phyloP scores from a whole-genome alignment of 2,888 invertebrate species.

The Drosophila multiciliata region DNA sequence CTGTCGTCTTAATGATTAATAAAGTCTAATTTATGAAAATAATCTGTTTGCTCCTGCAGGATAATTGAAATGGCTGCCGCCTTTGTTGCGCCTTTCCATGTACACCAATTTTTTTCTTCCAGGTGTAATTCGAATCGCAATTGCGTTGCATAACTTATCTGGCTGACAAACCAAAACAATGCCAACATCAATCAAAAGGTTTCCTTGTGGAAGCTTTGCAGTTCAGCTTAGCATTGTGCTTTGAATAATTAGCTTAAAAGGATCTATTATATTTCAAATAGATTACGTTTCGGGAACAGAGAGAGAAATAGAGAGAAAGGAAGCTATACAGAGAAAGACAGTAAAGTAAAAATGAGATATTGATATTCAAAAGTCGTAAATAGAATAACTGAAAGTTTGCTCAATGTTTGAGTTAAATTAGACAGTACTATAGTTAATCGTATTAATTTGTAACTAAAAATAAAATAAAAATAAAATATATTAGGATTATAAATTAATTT shows the following conservation, averaged over 20 bases:
- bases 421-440: background rate
- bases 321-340: background rate
- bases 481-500: background rate
- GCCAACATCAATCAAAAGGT: conserved; percentile 82
- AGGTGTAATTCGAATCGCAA: conserved; percentile 73
- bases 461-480: too few species aligned
- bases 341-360: background rate
- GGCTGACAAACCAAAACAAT: conserved; percentile 81
- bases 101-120: conserved; percentile 32
- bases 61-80: conserved; percentile 47
- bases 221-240: conserved; percentile 45
- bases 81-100: conserved; percentile 28
- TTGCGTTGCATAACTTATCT: conserved; percentile 55
- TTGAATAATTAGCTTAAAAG: conserved; percentile 70
- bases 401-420: background rate
- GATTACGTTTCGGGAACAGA: background rate
- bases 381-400: background rate
- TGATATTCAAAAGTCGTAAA: background rate
- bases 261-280: conserved; percentile 38
- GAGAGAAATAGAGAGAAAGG: background rate
- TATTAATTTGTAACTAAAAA: background rate
- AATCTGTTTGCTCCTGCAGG: conserved; percentile 74
- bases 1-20: conserved; percentile 83
- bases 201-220: conserved; percentile 55
- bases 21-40: conserved; percentile 83